Base-by-base conservation (phyloP, 2,797 vertebrate species). In the Choloepus didactylus region DNA sequence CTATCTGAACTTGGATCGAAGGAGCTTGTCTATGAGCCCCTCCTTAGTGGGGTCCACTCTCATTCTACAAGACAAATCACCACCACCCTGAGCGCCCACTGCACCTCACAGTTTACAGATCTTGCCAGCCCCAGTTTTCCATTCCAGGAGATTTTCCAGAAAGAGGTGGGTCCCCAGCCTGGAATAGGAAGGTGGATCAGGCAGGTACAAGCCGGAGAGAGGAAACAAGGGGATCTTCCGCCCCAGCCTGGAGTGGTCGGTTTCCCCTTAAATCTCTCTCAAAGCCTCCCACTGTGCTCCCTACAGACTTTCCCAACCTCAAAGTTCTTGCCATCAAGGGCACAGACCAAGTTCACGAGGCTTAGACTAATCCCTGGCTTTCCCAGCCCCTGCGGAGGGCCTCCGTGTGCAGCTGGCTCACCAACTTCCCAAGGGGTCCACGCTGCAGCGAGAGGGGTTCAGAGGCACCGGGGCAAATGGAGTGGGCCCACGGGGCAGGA, bases 241-340 rank as follows among this genome's bases (percentile, higher is more conserved):
- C 56, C 12, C 19, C 0, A 0, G 15, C 77, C 46, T 60, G 0
- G 38, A 6, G 9, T 12, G 5, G 18, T 64, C 3, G 0, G 4
- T 15, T 44, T 49, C 60, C 21, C 15, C 64, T 27, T 44, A 38
- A 27, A 77, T 38, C 23, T 11, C 0, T 56, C 7, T 66, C 2
- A 29, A 75, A 84, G 62, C 46, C 72, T 54, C 79, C 51, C 41
- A 2, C 35, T 0, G 21, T 80, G 35, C 35, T 83, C 76, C 69
- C 1, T 0, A 16, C 29, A 46, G 56, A 38, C 21, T 23, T 84
- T n/a, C 41, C 41, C 23, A 16, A 49, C 25, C 29, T 89, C 85
- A 0, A 7, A 59, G 64, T 67, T 49, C 56, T 21, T 23, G 6
- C 44, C 46, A 9, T 11, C 41, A 14, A 62, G 6, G 7, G 59